Conservation (phyloP, 2,797 vertebrate genomes). For the Girardinus metallicus region DNA sequence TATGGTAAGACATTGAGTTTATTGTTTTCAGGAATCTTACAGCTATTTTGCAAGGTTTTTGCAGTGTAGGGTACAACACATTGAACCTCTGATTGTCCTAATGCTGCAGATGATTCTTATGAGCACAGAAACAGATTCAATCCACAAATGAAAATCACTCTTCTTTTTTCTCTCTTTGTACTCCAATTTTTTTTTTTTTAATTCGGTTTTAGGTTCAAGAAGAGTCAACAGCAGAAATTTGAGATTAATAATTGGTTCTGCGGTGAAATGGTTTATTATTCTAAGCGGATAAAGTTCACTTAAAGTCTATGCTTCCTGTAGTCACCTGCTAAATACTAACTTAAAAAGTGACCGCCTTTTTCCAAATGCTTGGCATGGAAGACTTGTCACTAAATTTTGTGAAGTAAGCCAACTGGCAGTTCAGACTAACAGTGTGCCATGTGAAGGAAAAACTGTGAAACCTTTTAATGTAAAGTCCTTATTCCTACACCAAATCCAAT, state of each 20-base stretch:
- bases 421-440: constrained; percentile 3
- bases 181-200: background rate
- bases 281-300: background rate
- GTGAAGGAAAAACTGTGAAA: constrained; percentile 5
- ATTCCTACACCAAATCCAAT: background rate
- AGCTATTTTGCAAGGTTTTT: background rate
- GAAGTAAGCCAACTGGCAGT: background rate
- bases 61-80: background rate
- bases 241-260: background rate
- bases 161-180: background rate
- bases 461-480: background rate
- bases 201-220: background rate
- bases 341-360: background rate
- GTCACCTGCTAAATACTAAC: background rate
- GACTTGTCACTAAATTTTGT: background rate
- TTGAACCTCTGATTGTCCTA: background rate
- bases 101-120: background rate
- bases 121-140: background rate
- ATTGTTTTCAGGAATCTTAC: background rate
- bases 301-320: background rate
- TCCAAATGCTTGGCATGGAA: background rate
- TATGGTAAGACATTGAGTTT: background rate
- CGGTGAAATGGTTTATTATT: background rate
- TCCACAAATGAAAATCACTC: background rate
- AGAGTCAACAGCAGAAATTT: background rate